phyloP scores from a whole-genome alignment of 2,113 vertebrate species.

The Lethenteron camtschaticum region DNA sequence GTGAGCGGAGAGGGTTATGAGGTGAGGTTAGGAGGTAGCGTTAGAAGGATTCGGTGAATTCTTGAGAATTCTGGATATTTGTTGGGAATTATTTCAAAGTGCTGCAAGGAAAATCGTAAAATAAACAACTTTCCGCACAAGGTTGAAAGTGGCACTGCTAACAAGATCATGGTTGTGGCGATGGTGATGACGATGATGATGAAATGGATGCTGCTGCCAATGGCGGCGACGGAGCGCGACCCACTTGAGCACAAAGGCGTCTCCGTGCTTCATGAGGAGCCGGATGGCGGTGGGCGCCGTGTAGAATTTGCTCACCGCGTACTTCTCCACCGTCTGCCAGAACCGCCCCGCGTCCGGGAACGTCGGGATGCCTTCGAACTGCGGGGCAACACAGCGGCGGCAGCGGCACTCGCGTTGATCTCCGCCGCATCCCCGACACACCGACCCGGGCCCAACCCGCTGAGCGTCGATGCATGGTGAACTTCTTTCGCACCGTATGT shows the following conservation, averaged over 20 bases:
- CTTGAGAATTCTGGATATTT: too few species aligned
- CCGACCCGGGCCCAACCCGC: too few species aligned
- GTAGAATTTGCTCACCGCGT: slow-evolving; percentile 85
- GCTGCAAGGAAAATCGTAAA: too few species aligned
- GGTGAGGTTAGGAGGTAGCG: too few species aligned
- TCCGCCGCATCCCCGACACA: too few species aligned
- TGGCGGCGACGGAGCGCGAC: slow-evolving; percentile 8
- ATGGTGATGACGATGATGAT: too few species aligned
- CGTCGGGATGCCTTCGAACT: slow-evolving; percentile 94
- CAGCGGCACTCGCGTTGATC: neutral
- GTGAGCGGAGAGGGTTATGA: too few species aligned
- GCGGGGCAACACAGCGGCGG: slow-evolving; percentile 12
- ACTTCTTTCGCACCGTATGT: neutral
- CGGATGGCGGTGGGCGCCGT: slow-evolving; percentile 86
- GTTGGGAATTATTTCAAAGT: too few species aligned
- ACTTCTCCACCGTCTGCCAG: slow-evolving; percentile 78
- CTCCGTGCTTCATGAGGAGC: slow-evolving; percentile 78
- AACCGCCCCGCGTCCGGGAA: slow-evolving; percentile 60
- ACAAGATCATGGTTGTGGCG: too few species aligned
- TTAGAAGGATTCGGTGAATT: too few species aligned
- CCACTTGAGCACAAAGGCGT: slow-evolving; percentile 68
- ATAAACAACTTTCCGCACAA: too few species aligned
- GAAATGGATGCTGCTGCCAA: neutral
- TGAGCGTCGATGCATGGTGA: neutral
- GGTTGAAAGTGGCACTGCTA: too few species aligned